These are phyloP conservation scores for Peromyscus polionotus DNA, from an alignment of 2,113 vertebrate species.

Conservation along the genomic window DNA sequence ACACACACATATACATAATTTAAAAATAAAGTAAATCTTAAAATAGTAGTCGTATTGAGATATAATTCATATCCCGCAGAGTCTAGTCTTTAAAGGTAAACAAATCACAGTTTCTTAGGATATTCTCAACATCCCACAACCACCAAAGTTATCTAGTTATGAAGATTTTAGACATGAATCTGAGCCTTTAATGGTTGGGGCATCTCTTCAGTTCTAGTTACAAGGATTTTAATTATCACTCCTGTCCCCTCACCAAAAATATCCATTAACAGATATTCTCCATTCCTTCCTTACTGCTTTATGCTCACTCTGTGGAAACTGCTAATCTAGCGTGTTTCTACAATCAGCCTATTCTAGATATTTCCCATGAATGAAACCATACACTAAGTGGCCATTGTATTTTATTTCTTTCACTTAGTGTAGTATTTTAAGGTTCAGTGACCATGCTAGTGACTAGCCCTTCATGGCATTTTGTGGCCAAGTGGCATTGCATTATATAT, in stretches of 20 bases:
- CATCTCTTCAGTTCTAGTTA: background rate
- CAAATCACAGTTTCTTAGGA: background rate
- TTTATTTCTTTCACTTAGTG: background rate
- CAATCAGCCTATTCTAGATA: background rate
- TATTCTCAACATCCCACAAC: background rate
- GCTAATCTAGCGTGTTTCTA: background rate
- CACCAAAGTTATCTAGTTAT: background rate
- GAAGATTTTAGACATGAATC: background rate
- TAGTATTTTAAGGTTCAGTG: background rate
- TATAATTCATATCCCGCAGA: background rate
- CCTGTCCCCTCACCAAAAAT: background rate
- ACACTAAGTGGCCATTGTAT: background rate
- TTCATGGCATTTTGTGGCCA: background rate
- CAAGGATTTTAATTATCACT: background rate
- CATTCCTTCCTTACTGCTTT: background rate
- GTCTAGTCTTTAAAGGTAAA: background rate
- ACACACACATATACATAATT: background rate
- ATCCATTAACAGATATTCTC: background rate
- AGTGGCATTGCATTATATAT: background rate
- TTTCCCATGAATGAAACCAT: background rate
- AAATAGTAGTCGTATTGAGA: background rate
- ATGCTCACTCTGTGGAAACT: background rate
- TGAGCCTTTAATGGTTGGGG: background rate
- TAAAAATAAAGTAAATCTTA: background rate
- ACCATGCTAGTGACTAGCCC: background rate